phyloP scores from a whole-genome alignment of 2,113 vertebrate species.

The Columba janthina region DNA sequence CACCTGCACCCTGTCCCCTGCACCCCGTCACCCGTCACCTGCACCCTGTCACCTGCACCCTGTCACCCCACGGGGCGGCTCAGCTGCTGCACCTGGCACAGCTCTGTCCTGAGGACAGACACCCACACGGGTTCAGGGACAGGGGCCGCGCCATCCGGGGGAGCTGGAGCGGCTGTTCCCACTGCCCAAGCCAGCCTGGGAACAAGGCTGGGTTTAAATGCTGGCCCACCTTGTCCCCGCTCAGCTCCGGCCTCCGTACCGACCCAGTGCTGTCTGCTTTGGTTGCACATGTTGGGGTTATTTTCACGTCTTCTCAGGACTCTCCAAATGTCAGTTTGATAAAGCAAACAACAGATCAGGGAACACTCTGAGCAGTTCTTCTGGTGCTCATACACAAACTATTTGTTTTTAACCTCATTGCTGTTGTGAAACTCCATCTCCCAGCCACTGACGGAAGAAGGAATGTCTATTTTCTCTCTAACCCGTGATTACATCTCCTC shows the following conservation, averaged over 20 bases:
- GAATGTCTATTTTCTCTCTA: neutral
- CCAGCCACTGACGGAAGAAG: neutral
- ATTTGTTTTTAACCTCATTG: neutral
- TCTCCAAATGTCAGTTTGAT: neutral
- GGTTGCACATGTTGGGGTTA: fast-evolving
- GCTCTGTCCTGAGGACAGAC: neutral
- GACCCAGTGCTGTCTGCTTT: neutral
- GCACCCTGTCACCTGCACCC: too few species aligned
- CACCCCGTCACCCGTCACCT: too few species aligned
- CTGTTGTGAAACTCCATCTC: neutral
- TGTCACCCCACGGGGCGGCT: too few species aligned
- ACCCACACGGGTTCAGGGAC: neutral
- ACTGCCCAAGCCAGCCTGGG: neutral
- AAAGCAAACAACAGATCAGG: neutral
- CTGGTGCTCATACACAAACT: too few species aligned
- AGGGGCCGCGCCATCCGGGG: too few species aligned
- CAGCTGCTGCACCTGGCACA: neutral
- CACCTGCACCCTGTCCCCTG: too few species aligned
- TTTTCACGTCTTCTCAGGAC: neutral
- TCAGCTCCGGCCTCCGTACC: neutral
- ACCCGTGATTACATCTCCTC: neutral
- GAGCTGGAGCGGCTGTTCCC: neutral
- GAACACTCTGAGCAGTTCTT: neutral
- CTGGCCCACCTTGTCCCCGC: neutral
- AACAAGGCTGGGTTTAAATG: neutral